Percentiles rank a stretch among this genome's conserved stretches.
Evolutionary conservation across 2,888 invertebrate species (phyloP).

Genomic region (Myathropa florea): DNA sequence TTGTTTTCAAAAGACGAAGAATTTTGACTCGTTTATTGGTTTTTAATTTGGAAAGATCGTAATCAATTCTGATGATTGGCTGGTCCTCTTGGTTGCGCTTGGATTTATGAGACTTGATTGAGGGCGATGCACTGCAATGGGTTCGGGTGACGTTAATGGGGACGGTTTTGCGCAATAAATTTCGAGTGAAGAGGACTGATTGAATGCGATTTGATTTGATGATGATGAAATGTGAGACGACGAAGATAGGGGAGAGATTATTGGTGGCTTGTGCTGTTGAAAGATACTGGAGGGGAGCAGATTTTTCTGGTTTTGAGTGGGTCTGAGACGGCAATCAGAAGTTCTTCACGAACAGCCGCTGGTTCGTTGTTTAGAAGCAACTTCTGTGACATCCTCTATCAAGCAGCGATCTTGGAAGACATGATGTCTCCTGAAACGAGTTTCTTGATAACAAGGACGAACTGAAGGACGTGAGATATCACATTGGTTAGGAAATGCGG

Average conservation of each 20-base stretch:
- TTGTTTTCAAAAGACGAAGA: constrained; percentile 40
- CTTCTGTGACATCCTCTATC: too few relatives aligned
- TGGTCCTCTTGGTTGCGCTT: not conserved
- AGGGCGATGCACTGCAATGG: not conserved
- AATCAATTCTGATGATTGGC: constrained; percentile 59
- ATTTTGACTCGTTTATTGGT: constrained; percentile 64
- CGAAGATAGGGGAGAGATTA: not conserved
- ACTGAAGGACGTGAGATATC: too few relatives aligned
- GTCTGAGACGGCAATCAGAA: too few relatives aligned
- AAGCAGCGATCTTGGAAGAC: too few relatives aligned
- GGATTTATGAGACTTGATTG: constrained; percentile 39
- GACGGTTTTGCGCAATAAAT: constrained; percentile 38
- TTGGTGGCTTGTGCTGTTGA: not conserved
- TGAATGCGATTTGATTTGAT: not conserved
- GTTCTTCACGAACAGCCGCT: too few relatives aligned
- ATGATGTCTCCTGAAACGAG: too few relatives aligned
- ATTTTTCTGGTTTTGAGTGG: too few relatives aligned
- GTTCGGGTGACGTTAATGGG: not conserved
- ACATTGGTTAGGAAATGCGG: too few relatives aligned
- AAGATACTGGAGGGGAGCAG: too few relatives aligned
- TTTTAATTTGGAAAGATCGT: constrained; percentile 65
- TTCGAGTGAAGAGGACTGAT: constrained; percentile 6
- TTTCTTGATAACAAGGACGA: too few relatives aligned
- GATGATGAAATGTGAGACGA: not conserved
- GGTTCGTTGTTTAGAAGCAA: too few relatives aligned